phyloP scores from a whole-genome alignment of 2,888 invertebrate species.

The Neria commutata region DNA sequence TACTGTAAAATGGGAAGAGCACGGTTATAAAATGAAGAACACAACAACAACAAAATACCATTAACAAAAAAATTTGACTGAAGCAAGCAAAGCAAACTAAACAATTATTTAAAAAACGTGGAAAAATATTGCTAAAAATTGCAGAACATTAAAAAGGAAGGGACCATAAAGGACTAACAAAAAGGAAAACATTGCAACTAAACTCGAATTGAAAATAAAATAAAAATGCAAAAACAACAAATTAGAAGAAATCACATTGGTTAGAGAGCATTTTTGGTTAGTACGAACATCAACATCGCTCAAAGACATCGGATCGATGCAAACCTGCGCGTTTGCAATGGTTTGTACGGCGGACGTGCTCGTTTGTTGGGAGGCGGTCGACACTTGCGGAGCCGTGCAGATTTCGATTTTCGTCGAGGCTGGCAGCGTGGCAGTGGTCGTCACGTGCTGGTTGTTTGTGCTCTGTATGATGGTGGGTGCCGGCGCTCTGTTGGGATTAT shows the following conservation, averaged over 20 bases:
- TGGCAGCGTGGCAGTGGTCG: slow-evolving; percentile 53
- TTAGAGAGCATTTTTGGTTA: slow-evolving; percentile 41
- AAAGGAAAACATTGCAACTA: not conserved
- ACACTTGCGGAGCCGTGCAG: slow-evolving; percentile 50
- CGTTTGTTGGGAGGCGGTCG: slow-evolving; percentile 32
- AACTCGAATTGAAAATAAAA: slow-evolving; percentile 28
- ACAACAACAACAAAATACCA: slow-evolving; percentile 5
- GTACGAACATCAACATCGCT: slow-evolving; percentile 76
- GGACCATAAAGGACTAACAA: slow-evolving; percentile 8
- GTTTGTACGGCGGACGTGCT: slow-evolving; percentile 51
- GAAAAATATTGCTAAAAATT: not conserved
- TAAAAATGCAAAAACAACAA: slow-evolving; percentile 26
- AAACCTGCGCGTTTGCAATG: slow-evolving; percentile 71
- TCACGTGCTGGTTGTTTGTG: slow-evolving; percentile 58
- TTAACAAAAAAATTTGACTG: slow-evolving; percentile 15
- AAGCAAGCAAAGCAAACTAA: slow-evolving; percentile 9
- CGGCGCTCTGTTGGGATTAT: slow-evolving; percentile 43
- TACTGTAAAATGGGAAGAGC: slow-evolving; percentile 65
- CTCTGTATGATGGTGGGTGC: slow-evolving; percentile 56
- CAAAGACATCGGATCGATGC: slow-evolving; percentile 79
- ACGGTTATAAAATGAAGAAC: not conserved
- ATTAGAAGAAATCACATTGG: slow-evolving; percentile 20
- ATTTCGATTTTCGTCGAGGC: slow-evolving; percentile 60
- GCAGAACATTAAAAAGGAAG: not conserved
- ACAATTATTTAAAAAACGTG: not conserved